These are phyloP conservation scores for Dasyornis broadbenti DNA, from an alignment of 2,113 vertebrate species.

Conservation along the genomic window DNA sequence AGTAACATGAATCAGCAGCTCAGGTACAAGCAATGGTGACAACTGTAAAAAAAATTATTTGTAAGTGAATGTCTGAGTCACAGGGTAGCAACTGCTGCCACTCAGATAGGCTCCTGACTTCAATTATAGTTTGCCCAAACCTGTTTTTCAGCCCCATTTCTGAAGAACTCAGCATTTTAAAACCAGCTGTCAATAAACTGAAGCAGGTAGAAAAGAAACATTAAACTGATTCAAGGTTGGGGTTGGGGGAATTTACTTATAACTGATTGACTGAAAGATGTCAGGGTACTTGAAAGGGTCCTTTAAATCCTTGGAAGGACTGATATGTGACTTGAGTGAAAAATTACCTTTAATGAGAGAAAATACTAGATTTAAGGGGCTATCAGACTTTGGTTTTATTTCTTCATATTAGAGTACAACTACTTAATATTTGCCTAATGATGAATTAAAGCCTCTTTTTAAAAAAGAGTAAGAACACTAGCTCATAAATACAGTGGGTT, in stretches of 20 bases:
- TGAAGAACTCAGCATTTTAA: not conserved
- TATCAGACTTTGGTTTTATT: not conserved
- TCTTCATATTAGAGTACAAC: not conserved
- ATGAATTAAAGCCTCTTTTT: not conserved
- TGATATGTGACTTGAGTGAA: not conserved
- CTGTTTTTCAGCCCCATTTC: not conserved
- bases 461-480: not conserved
- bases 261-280: not conserved
- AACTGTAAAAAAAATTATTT: conserved; percentile 20
- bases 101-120: not conserved
- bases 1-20: not conserved
- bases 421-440: not conserved
- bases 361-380: not conserved
- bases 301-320: not conserved
- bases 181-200: not conserved
- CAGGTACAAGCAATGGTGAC: not conserved
- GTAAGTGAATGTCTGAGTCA: not conserved
- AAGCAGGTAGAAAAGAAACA: not conserved
- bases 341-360: not conserved
- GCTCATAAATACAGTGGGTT: not conserved
- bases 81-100: not conserved
- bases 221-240: not conserved
- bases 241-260: not conserved
- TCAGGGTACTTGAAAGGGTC: not conserved
- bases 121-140: not conserved